A percentile compares a stretch with the other conserved stretches of the same genome.
Evolutionary conservation across 2,113 vertebrate genomes (phyloP).

Genomic region (Salminus brasiliensis): DNA sequence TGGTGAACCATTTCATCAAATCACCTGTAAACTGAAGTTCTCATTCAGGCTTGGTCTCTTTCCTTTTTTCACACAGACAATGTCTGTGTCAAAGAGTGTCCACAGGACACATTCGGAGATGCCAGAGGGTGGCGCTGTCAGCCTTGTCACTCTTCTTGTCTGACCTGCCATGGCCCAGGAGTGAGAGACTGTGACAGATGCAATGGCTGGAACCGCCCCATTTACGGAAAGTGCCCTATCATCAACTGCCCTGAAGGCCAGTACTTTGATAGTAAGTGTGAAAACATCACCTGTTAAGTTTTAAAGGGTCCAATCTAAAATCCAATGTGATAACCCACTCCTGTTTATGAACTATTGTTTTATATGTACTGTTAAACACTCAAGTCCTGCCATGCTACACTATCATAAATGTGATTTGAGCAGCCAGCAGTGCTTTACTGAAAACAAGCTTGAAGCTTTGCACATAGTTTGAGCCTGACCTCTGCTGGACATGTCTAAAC

Average conservation of each 20-base stretch:
- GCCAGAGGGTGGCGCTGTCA: conserved; percentile 76
- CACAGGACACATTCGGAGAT: conserved; percentile 71
- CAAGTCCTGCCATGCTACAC: neutral
- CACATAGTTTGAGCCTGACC: conserved; percentile 5
- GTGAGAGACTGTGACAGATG: conserved; percentile 75
- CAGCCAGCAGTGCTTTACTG: neutral
- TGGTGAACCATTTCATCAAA: too few species aligned
- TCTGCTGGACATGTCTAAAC: conserved; percentile 31
- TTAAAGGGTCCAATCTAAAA: too few species aligned
- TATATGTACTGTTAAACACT: neutral
- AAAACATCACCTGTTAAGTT: neutral
- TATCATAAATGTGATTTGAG: neutral
- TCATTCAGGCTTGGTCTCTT: neutral
- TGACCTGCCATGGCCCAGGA: conserved; percentile 72
- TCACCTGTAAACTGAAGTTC: neutral
- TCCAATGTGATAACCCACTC: neutral
- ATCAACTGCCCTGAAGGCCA: conserved; percentile 72
- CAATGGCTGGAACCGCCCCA: conserved; percentile 65
- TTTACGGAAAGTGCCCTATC: conserved; percentile 75
- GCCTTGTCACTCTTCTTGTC: conserved; percentile 75
- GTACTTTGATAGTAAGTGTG: conserved; percentile 74
- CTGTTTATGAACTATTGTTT: too few species aligned
- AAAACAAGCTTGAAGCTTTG: neutral
- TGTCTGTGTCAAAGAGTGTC: conserved; percentile 75
- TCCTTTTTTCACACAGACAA: conserved; percentile 60